These are phyloP conservation scores for Ruditapes philippinarum DNA, from an alignment of 1,140 invertebrate species.

Conservation along the genomic window DNA sequence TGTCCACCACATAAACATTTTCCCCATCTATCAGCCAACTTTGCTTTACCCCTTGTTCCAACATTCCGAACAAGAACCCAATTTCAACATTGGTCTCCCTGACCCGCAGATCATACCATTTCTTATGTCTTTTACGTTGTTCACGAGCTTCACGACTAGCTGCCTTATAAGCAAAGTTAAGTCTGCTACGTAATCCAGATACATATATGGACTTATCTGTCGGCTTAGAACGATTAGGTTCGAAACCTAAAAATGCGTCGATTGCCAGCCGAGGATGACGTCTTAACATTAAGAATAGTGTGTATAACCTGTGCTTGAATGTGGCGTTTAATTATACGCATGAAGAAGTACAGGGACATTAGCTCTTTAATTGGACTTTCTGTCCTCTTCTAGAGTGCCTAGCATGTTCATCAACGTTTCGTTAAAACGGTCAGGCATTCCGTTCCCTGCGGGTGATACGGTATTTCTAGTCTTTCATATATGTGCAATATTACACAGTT, in stretches of 20 bases:
- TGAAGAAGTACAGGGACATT: constrained; percentile 58
- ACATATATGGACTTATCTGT: constrained; percentile 1
- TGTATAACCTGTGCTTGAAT: constrained; percentile 55
- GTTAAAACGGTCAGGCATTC: constrained; percentile 70
- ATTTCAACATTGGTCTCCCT: neutral
- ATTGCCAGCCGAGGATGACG: constrained; percentile 40
- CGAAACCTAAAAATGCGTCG: neutral
- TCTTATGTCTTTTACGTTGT: neutral
- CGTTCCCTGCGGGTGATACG: constrained; percentile 69
- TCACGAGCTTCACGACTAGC: neutral
- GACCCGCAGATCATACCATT: neutral
- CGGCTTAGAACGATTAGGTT: neutral
- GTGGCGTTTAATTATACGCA: constrained; percentile 63
- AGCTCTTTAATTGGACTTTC: constrained; percentile 67
- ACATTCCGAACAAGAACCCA: constrained; percentile 65
- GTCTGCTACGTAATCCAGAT: neutral
- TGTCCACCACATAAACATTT: neutral
- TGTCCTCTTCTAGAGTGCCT: constrained; percentile 71
- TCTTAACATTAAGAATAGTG: constrained; percentile 62
- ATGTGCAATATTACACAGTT: constrained; percentile 49
- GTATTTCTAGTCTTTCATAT: constrained; percentile 66
- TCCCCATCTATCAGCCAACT: constrained; percentile 21
- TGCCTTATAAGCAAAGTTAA: constrained; percentile 8
- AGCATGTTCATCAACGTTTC: constrained; percentile 67
- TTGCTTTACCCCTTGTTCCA: constrained; percentile 19